These are phyloP conservation scores for Conus canariensis DNA, from an alignment of 2,888 invertebrate genomes.

Conservation along the genomic window DNA sequence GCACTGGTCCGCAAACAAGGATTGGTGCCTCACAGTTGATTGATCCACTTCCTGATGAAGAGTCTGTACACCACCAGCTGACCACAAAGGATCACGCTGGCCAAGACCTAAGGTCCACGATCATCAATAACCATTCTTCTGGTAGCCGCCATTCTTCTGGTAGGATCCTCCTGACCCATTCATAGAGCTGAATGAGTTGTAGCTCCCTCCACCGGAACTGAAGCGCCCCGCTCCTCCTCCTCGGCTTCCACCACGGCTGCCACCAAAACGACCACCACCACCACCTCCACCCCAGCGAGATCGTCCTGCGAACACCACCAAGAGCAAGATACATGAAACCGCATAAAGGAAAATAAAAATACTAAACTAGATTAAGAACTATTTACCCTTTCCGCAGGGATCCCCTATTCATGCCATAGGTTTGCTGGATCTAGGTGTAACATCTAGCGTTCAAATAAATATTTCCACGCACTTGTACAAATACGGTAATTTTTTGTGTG, in stretches of 20 bases:
- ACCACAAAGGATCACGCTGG: not conserved
- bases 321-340: not conserved
- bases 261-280: constrained; percentile 17
- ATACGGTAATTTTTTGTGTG: no score
- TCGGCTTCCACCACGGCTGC: constrained; percentile 40
- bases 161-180: constrained; percentile 36
- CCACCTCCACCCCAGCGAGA: constrained; percentile 39
- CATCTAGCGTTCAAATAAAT: no score
- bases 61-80: not conserved
- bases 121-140: constrained; percentile 22
- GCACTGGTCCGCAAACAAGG: constrained; percentile 1
- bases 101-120: not conserved
- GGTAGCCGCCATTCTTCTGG: constrained; percentile 2
- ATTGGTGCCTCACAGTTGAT: not conserved
- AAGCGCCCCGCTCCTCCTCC: constrained; percentile 44
- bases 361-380: no score
- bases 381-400: no score
- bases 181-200: not conserved
- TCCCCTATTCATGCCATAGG: no score
- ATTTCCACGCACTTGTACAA: no score
- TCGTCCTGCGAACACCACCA: constrained; percentile 26
- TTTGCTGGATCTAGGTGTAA: no score
- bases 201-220: constrained; percentile 17
- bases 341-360: no score
- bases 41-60: constrained; percentile 12